Evolutionary conservation across 2,888 invertebrate species (phyloP).

Genomic region (Eupelmus urozonus): DNA sequence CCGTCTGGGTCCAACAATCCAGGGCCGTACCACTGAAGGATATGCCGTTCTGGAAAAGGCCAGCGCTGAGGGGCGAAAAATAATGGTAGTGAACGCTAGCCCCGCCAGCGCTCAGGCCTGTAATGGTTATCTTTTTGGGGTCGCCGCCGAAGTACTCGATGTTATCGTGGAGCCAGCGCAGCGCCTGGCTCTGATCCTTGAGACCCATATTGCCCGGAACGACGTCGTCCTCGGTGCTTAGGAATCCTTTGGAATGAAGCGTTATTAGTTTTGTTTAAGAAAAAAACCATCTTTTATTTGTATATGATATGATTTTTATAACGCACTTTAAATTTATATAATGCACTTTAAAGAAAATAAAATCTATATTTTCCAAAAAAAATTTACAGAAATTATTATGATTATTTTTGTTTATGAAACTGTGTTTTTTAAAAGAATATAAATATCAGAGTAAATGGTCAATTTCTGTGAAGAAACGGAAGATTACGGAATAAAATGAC

Average conservation of each 20-base stretch:
- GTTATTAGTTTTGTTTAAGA: no score
- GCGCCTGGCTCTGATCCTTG: constrained; percentile 54
- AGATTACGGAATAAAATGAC: no score
- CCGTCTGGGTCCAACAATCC: constrained; percentile 76
- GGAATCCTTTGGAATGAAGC: no score
- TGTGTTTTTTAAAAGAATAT: no score
- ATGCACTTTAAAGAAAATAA: no score
- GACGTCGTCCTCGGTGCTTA: constrained; percentile 51
- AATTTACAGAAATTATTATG: no score
- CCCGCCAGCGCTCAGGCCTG: constrained; percentile 49
- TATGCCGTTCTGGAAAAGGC: constrained; percentile 53
- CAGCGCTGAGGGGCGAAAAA: constrained; percentile 46
- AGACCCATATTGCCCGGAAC: constrained; percentile 58
- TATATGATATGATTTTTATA: not conserved
- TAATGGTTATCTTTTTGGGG: constrained; percentile 35
- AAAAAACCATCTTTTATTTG: not conserved
- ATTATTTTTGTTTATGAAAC: no score
- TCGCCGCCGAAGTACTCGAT: constrained; percentile 49
- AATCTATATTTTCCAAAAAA: no score
- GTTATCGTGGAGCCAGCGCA: constrained; percentile 49
- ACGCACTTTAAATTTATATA: not conserved
- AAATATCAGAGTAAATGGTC: no score
- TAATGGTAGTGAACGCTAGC: constrained; percentile 56
- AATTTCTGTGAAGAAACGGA: no score
- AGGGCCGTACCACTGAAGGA: constrained; percentile 51